Base-by-base conservation (phyloP, 2,888 invertebrate species). In the Macrophya annulata region DNA sequence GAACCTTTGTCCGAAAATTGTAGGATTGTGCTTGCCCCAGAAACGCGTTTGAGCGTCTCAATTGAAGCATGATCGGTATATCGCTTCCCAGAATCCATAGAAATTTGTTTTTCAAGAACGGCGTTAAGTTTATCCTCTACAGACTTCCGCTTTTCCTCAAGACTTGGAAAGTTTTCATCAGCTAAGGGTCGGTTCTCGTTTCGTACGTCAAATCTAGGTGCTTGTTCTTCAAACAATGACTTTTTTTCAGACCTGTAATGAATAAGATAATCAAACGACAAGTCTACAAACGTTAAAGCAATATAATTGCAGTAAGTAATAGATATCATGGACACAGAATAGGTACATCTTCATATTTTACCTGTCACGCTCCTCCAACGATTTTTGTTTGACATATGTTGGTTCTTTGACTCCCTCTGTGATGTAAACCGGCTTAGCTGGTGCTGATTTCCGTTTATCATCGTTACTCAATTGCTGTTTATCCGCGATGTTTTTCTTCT, bases 91-190 rank as follows among this genome's bases (percentile, higher is more conserved):
- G 89, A 82, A 21, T 91, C 93, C 88, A 91, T 92, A 0, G 91
- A 91, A 31, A 93, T 89, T 82, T 92, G 92, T 85, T 91, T 93
- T 77, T 93, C 93, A 10, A 93, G 88, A 17, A 93, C 92, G 1
- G 93, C 93, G 43, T 93, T 93, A 1, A 93, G 86, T 82, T 93
- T 93, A 1, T 93, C 92, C 86, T 93, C 93, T 0, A 93, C 92
- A 4, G 92, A 92, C 85, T 90, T 92, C 10, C 93, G 91, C 79
- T 93, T 93, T 15, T 92, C 91, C 25, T 93, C 92, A n/a, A 93
- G 87, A 79, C 90, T 93, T 68, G 90, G 91, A 62, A 65, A 71
- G 48, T 83, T 83, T 37, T 83, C 83, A n/a, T 83, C 62, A 0
- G 21, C 43, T 25, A 43, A 37, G 9, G 40, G 10, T 85, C 55